A percentile compares a stretch with the other conserved stretches of the same genome.
phyloP scores from a whole-genome alignment of 1,140 invertebrate species.

The Sipha flava region DNA sequence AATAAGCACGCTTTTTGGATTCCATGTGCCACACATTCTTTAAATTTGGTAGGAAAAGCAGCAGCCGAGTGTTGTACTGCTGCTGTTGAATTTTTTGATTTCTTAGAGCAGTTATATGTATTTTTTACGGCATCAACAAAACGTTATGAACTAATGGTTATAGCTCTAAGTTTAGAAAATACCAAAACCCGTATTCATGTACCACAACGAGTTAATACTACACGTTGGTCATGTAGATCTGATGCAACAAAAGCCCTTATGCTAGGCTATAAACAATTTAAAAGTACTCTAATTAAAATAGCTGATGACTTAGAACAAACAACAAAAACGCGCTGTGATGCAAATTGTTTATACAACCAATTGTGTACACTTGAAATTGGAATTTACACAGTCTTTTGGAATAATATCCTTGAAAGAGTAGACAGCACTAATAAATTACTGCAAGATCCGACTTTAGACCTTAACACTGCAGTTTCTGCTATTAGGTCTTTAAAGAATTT shows the following conservation, averaged over 20 bases:
- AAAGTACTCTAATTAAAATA: too few species aligned
- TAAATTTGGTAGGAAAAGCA: not conserved
- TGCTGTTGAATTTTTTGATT: slow-evolving; percentile 37
- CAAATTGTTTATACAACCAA: too few species aligned
- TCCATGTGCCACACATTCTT: too few species aligned
- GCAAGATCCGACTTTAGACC: not conserved
- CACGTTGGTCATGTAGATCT: slow-evolving; percentile 23
- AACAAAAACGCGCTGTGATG: too few species aligned
- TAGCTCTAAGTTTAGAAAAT: not conserved
- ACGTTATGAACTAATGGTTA: slow-evolving; percentile 29
- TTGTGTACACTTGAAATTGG: too few species aligned
- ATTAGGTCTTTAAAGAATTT: not conserved
- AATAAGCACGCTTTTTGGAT: too few species aligned
- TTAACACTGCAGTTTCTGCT: not conserved
- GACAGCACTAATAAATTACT: slow-evolving; percentile 1
- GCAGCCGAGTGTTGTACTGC: slow-evolving; percentile 34
- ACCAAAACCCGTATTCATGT: not conserved
- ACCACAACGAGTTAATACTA: slow-evolving; percentile 29
- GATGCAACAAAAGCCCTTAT: slow-evolving; percentile 35
- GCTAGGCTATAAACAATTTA: slow-evolving; percentile 13
- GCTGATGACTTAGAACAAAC: too few species aligned
- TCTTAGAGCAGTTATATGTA: slow-evolving; percentile 36
- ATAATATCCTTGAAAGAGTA: slow-evolving; percentile 29
- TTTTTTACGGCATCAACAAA: slow-evolving; percentile 37
- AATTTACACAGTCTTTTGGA: slow-evolving; percentile 27